Conservation (phyloP, 2,113 vertebrate species). For the Scophthalmus maximus region DNA sequence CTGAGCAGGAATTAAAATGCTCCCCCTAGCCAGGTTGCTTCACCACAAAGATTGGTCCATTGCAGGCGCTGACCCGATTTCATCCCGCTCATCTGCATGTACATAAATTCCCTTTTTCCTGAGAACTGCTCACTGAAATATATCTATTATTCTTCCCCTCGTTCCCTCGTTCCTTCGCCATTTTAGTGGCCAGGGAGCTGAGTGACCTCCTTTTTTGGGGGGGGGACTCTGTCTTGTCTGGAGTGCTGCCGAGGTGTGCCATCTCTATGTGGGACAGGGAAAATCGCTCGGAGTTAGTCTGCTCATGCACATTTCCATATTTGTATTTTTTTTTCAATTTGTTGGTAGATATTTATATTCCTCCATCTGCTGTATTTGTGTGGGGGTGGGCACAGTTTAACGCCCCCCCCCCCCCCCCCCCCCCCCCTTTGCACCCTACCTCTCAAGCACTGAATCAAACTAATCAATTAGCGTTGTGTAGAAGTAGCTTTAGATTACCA, state of each 20-base stretch:
- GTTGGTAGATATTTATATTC: background rate
- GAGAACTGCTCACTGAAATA: constrained; percentile 69
- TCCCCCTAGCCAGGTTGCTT: constrained; percentile 49
- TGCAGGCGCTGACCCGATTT: constrained; percentile 64
- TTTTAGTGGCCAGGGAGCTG: constrained; percentile 45
- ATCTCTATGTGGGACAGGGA: constrained; percentile 13
- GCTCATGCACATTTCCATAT: background rate
- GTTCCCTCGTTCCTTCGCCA: constrained; percentile 28
- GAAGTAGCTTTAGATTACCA: constrained; percentile 66
- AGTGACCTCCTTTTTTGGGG: constrained; percentile 46
- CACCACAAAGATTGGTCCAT: constrained; percentile 44
- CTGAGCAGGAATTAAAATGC: constrained; percentile 73
- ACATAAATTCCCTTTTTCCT: constrained; percentile 61
- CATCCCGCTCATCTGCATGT: constrained; percentile 75
- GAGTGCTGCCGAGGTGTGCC: constrained; percentile 21
- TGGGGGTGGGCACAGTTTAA: background rate
- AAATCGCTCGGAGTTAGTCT: background rate
- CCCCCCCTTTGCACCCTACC: background rate
- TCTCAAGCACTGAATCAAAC: background rate
- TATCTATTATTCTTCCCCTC: constrained; percentile 67
- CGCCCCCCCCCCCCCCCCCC: no score
- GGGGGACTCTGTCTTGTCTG: constrained; percentile 35
- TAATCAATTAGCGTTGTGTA: constrained; percentile 63
- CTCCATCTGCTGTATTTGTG: no score
- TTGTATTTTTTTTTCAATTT: constrained; percentile 1